Percentiles rank a stretch among this genome's conserved stretches.
Evolutionary conservation across 2,797 vertebrate species (phyloP).

Genomic region (Aselliscus stoliczkanus): DNA sequence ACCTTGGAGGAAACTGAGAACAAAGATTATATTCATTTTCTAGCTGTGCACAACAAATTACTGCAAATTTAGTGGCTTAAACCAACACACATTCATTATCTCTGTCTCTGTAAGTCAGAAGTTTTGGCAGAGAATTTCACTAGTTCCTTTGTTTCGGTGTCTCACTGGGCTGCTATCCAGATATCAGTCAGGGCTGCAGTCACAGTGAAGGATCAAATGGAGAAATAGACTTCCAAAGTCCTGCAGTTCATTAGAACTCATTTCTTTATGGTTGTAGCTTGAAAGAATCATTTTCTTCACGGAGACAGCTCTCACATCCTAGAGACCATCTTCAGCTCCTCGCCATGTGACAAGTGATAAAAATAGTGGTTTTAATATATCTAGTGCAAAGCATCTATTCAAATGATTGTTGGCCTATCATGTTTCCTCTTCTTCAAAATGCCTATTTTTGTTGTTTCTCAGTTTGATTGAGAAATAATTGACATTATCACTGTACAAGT

Average conservation of each 20-base stretch:
- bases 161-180: neutral
- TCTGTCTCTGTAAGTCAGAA: neutral
- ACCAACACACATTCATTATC: neutral
- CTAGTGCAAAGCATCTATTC: neutral
- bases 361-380: neutral
- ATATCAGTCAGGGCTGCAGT: neutral
- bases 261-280: neutral
- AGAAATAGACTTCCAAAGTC: neutral
- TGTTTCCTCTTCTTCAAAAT: neutral
- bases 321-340: neutral
- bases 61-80: neutral
- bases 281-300: neutral
- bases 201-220: neutral
- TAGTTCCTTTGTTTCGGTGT: neutral
- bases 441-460: neutral
- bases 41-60: neutral
- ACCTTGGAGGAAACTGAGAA: neutral
- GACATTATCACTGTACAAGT: neutral
- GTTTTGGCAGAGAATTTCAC: accelerated
- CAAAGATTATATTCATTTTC: neutral
- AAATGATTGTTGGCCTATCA: neutral
- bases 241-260: neutral
- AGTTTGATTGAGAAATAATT: neutral
- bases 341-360: neutral
- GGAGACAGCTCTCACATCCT: neutral